A percentile compares a stretch with the other conserved stretches of the same genome.
These are phyloP conservation scores for Laothoe populi DNA, from an alignment of 2,888 invertebrate species.

Conservation along the genomic window DNA sequence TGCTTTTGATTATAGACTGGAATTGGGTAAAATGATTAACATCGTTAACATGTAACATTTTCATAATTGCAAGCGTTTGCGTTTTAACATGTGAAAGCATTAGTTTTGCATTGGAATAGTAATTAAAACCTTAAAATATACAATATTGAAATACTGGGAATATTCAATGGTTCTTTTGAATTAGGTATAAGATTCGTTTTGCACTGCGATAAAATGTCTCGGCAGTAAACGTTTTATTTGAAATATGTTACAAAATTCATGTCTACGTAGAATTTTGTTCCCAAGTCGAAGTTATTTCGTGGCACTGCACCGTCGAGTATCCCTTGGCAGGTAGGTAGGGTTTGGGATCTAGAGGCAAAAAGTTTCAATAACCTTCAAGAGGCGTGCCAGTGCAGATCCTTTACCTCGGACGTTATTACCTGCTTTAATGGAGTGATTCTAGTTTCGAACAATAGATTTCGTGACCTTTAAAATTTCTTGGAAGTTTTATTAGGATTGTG, in stretches of 20 bases:
- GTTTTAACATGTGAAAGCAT: neutral
- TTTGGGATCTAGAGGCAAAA: conserved; percentile 29
- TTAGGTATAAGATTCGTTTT: neutral
- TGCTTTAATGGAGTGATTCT: conserved; percentile 16
- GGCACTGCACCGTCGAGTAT: neutral
- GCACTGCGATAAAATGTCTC: neutral
- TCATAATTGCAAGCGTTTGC: neutral
- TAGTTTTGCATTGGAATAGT: neutral
- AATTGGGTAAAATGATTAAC: neutral
- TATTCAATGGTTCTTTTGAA: neutral
- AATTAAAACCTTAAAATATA: neutral
- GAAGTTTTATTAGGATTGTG: conserved; percentile 6
- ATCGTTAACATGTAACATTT: neutral
- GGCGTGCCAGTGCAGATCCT: conserved; percentile 26
- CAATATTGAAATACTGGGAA: neutral
- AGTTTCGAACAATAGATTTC: conserved; percentile 12
- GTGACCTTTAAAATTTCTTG: conserved; percentile 11
- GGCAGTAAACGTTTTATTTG: neutral
- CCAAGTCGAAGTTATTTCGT: conserved; percentile 22
- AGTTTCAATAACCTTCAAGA: conserved; percentile 27
- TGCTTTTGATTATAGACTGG: neutral
- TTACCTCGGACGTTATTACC: conserved; percentile 23
- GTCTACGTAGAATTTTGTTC: conserved; percentile 3
- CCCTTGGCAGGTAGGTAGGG: conserved; percentile 27
- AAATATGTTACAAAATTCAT: neutral